Evolutionary conservation across 2,797 vertebrate species (phyloP).

Genomic region (Morelia viridis): DNA sequence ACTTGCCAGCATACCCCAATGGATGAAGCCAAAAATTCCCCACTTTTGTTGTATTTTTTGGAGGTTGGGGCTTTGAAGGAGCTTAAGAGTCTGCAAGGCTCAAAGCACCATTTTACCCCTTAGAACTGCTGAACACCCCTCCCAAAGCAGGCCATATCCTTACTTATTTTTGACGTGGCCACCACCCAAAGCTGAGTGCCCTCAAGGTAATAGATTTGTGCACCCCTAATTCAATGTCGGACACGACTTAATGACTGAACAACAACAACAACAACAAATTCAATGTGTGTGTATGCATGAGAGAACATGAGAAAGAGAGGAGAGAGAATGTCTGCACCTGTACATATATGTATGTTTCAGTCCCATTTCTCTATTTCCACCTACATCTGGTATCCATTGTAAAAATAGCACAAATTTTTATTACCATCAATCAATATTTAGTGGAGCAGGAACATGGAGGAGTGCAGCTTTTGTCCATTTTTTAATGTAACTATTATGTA

Average conservation of each 20-base stretch:
- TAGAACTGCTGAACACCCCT: neutral
- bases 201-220: neutral
- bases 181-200: neutral
- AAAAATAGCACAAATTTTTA: neutral
- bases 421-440: neutral
- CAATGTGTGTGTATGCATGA: neutral
- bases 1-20: neutral
- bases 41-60: neutral
- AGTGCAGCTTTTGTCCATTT: neutral
- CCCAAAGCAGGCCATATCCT: neutral
- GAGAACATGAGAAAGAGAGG: neutral
- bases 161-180: neutral
- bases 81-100: neutral
- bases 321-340: neutral
- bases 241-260: too few relatives aligned
- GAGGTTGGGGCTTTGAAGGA: neutral
- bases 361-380: neutral
- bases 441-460: neutral
- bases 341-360: neutral
- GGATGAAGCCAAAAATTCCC: neutral
- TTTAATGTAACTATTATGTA: neutral
- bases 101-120: neutral
- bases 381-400: neutral
- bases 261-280: neutral
- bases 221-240: neutral